Conservation (phyloP, 2,797 vertebrate genomes). For the Xenops minutus region DNA sequence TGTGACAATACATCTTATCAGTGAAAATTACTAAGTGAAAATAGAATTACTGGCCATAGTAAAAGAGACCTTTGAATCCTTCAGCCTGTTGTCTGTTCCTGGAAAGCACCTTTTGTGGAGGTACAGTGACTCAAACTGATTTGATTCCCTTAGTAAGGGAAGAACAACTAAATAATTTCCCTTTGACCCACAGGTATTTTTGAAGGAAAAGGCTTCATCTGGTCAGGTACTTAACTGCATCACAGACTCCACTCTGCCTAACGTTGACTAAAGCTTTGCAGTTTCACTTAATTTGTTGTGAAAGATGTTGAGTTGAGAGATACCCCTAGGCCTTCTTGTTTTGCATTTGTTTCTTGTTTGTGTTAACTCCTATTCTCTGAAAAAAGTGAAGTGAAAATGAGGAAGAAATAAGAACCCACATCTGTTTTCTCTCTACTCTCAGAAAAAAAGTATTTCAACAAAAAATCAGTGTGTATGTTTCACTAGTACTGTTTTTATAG, state of each 20-base stretch:
- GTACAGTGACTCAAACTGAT: not conserved
- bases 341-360: not conserved
- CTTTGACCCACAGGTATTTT: not conserved
- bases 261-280: not conserved
- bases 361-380: not conserved
- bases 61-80: not conserved
- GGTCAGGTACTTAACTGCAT: not conserved
- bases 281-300: not conserved
- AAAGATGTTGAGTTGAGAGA: not conserved
- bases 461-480: not conserved
- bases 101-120: not conserved
- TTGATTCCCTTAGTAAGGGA: not conserved
- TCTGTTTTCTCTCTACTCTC: not conserved
- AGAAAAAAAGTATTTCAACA: not conserved
- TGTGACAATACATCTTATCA: not conserved
- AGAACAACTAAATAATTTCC: not conserved
- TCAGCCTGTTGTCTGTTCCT: not conserved
- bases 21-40: not conserved
- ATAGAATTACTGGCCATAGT: not conserved
- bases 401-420: not conserved
- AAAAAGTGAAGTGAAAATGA: not conserved
- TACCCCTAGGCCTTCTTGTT: not conserved
- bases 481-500: not conserved
- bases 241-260: not conserved
- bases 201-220: not conserved